Percentiles rank a stretch among this genome's conserved stretches.
Evolutionary conservation across 2,113 vertebrate species (phyloP).

Genomic region (Acanthisitta chloris): DNA sequence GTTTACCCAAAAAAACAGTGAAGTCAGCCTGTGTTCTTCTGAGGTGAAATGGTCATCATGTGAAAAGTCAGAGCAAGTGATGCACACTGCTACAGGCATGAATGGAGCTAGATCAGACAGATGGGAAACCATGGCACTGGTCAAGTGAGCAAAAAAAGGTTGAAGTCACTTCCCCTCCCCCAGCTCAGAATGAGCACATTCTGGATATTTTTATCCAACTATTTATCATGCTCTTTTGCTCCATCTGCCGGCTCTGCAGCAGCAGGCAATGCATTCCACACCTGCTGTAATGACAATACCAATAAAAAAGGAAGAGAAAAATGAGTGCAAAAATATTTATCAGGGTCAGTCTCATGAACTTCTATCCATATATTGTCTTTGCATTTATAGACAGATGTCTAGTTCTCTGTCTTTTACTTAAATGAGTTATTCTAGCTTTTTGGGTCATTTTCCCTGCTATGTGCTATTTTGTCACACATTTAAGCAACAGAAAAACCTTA

Average conservation of each 20-base stretch:
- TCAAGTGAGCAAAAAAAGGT: not conserved
- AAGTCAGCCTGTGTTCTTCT: not conserved
- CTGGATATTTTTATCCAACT: not conserved
- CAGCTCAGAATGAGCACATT: not conserved
- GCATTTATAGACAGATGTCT: not conserved
- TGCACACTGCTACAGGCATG: not conserved
- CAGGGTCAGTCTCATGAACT: not conserved
- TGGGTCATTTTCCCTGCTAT: not conserved
- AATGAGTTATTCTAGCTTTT: not conserved
- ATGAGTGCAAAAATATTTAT: not conserved
- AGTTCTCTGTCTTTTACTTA: not conserved
- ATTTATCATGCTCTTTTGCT: constrained; percentile 43
- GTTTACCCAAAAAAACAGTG: not conserved
- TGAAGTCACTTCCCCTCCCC: not conserved
- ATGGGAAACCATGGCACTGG: not conserved
- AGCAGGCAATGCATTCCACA: not conserved
- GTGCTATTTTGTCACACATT: not conserved
- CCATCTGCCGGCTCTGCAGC: constrained; percentile 47
- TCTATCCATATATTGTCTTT: not conserved
- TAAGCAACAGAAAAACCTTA: not conserved
- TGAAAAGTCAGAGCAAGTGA: not conserved
- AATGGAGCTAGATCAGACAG: not conserved
- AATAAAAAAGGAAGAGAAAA: not conserved
- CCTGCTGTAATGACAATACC: not conserved
- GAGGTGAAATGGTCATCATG: not conserved